phyloP scores from a whole-genome alignment of 2,888 invertebrate genomes.

The Dolichopus griseipennis region DNA sequence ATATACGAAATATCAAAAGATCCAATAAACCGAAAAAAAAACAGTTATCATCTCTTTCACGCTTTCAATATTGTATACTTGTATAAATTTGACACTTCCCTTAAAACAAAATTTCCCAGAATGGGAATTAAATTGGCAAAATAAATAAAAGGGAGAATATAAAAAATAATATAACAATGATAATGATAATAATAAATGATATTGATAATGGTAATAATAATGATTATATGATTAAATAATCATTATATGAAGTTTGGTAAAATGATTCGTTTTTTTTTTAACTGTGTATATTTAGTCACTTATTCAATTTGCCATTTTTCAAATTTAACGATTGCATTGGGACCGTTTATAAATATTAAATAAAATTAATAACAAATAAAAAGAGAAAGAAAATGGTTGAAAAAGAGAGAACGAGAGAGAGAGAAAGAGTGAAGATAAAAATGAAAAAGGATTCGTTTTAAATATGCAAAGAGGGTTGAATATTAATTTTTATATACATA shows the following conservation, averaged over 20 bases:
- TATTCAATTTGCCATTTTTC: conserved; percentile 46
- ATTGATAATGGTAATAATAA: background rate
- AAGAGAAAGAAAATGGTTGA: too few species aligned
- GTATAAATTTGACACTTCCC: too few species aligned
- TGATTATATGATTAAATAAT: conserved; percentile 2
- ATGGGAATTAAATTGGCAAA: too few species aligned
- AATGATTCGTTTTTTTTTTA: background rate
- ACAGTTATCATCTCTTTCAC: background rate
- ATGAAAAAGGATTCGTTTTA: background rate
- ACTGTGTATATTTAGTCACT: conserved; percentile 19
- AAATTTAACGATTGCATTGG: conserved; percentile 25
- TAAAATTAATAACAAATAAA: too few species aligned
- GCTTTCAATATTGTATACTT: background rate
- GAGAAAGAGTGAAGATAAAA: background rate
- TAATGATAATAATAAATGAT: background rate
- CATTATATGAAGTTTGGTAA: background rate
- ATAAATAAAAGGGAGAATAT: background rate
- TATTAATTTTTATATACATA: background rate
- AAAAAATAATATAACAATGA: background rate
- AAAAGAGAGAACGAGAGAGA: too few species aligned
- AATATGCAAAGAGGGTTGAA: background rate
- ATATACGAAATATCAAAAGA: too few species aligned
- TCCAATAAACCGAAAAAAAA: background rate
- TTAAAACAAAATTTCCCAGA: too few species aligned
- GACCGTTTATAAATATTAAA: background rate